These are phyloP conservation scores for Crocodylus rhombifer DNA, from an alignment of 2,797 vertebrate species.

Conservation along the genomic window DNA sequence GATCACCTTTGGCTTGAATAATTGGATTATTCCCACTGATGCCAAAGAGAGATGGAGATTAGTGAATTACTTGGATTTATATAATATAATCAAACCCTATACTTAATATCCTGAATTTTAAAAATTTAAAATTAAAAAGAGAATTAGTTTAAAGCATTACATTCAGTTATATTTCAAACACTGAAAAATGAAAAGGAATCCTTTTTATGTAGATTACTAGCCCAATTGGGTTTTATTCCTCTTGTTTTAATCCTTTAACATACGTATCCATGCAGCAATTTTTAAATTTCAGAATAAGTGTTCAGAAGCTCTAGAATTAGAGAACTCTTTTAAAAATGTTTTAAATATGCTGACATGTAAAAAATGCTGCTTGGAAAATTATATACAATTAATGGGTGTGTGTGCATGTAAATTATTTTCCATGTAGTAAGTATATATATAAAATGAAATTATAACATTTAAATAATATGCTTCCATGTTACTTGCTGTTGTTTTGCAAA, in stretches of 20 bases:
- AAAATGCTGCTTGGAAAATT: no score
- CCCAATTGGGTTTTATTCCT: not conserved
- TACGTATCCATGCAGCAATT: not conserved
- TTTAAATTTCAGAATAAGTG: not conserved
- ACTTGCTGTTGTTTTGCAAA: not conserved
- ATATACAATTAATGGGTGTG: no score
- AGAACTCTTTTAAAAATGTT: not conserved
- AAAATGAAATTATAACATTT: not conserved
- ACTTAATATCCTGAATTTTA: constrained; percentile 37
- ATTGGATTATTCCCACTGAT: constrained; percentile 24
- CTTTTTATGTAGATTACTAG: not conserved
- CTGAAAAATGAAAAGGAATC: not conserved
- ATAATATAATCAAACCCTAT: constrained; percentile 33
- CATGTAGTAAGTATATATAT: no score
- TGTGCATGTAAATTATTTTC: no score
- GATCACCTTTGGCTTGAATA: constrained; percentile 12
- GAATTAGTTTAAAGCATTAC: not conserved
- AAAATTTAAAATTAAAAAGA: constrained; percentile 27
- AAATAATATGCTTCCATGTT: not conserved
- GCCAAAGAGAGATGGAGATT: not conserved
- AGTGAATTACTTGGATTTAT: not conserved
- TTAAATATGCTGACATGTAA: not conserved
- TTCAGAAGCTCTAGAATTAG: no score
- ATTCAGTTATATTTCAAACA: not conserved
- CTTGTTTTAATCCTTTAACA: not conserved